Evolutionary conservation across 2,888 invertebrate species (phyloP).

Genomic region (Criorhina ranunculi): DNA sequence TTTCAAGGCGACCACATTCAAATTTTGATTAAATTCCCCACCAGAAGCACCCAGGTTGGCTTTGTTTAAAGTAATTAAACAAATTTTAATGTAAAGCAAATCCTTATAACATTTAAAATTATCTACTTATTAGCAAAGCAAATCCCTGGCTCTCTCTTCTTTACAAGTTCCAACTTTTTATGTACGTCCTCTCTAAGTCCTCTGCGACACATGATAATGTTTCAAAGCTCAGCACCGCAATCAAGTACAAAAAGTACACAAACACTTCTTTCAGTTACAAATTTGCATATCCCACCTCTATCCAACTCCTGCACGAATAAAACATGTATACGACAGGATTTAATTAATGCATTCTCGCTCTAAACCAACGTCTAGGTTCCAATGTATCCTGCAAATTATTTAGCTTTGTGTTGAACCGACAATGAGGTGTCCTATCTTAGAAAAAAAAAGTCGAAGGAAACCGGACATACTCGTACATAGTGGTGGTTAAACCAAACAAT

Average conservation of each 20-base stretch:
- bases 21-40: no score
- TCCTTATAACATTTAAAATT: neutral
- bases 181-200: neutral
- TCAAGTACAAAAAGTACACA: conserved; percentile 1
- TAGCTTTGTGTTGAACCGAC: conserved; percentile 48
- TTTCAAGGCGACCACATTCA: no score
- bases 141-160: neutral
- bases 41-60: no score
- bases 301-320: neutral
- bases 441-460: neutral
- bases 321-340: conserved; percentile 11
- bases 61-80: no score
- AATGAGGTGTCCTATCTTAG: conserved; percentile 32
- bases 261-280: neutral
- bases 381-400: conserved; percentile 41
- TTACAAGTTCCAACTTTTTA: neutral
- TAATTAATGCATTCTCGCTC: conserved; percentile 26
- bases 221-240: conserved; percentile 6
- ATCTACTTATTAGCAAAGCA: conserved; percentile 5
- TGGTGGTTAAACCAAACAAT: neutral
- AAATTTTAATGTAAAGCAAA: neutral
- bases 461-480: neutral
- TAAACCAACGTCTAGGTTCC: conserved; percentile 5
- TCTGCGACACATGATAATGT: conserved; percentile 11
- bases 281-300: conserved; percentile 20